Conservation (phyloP, 2,888 invertebrate species). For the Calliopum simillimum region DNA sequence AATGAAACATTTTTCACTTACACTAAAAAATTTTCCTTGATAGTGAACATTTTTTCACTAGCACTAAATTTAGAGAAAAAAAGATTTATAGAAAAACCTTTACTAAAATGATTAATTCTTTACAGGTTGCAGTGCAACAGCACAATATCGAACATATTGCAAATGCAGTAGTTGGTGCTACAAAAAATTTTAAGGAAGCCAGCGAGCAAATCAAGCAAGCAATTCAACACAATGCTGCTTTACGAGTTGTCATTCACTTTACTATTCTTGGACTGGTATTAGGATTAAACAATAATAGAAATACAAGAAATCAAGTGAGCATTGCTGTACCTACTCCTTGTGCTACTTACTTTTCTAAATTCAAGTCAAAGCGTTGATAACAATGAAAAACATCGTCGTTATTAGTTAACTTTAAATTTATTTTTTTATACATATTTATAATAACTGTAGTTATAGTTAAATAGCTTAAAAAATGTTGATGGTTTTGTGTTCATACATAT, state of each 20-base stretch:
- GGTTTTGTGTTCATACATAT: conserved; percentile 25
- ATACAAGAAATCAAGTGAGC: not conserved
- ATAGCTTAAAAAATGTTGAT: not conserved
- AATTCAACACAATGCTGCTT: conserved; percentile 95
- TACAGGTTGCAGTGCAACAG: conserved; percentile 88
- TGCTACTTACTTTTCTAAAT: not conserved
- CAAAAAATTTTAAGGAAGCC: conserved; percentile 95
- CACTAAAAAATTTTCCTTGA: too few species aligned
- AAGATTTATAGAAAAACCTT: not conserved
- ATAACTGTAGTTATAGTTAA: too few species aligned
- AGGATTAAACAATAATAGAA: conserved; percentile 72
- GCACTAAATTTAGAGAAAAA: too few species aligned
- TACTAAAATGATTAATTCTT: conserved; percentile 8
- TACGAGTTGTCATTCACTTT: conserved; percentile 96
- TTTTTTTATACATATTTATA: too few species aligned
- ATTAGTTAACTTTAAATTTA: not conserved
- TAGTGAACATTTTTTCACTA: too few species aligned
- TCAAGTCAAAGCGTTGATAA: too few species aligned
- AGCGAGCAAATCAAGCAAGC: conserved; percentile 98
- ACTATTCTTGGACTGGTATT: conserved; percentile 98
- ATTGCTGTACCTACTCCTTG: not conserved
- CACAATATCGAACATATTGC: conserved; percentile 92
- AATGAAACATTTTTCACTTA: too few species aligned
- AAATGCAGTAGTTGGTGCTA: conserved; percentile 88
- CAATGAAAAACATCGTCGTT: not conserved